Evolutionary conservation across 2,113 vertebrate genomes (phyloP).

Genomic region (Thymallus thymallus): DNA sequence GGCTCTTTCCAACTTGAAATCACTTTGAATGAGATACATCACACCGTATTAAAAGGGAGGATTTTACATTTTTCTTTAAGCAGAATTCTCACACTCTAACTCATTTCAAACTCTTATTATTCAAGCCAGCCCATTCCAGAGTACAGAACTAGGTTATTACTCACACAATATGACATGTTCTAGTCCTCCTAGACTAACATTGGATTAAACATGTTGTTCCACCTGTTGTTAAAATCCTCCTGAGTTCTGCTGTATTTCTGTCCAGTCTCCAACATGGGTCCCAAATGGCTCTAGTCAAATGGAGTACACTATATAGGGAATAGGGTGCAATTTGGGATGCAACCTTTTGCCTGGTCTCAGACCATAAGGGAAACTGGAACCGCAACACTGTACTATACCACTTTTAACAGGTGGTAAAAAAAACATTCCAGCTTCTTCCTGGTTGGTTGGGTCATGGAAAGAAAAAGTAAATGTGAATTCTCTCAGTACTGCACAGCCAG

Average conservation of each 20-base stretch:
- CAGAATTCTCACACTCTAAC: background rate
- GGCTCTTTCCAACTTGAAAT: background rate
- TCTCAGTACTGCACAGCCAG: background rate
- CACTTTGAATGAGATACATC: background rate
- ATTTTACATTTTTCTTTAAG: background rate
- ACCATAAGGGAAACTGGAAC: background rate
- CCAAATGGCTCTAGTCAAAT: too few relatives aligned
- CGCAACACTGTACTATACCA: background rate
- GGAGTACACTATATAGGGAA: too few relatives aligned
- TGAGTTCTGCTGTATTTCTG: conserved; percentile 7
- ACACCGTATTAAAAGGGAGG: background rate
- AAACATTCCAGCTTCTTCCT: background rate
- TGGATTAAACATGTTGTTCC: background rate
- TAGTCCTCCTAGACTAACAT: background rate
- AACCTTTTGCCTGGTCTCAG: background rate
- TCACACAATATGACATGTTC: background rate
- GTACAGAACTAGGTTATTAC: conserved; percentile 9
- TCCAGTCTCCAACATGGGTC: background rate
- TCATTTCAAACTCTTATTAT: background rate
- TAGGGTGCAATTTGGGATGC: too few relatives aligned
- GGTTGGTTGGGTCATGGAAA: background rate
- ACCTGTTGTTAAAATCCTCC: background rate
- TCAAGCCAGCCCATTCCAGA: background rate
- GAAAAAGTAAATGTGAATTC: background rate
- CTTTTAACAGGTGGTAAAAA: conserved; percentile 1